phyloP scores from a whole-genome alignment of 2,113 vertebrate species.

The Heterotis niloticus region DNA sequence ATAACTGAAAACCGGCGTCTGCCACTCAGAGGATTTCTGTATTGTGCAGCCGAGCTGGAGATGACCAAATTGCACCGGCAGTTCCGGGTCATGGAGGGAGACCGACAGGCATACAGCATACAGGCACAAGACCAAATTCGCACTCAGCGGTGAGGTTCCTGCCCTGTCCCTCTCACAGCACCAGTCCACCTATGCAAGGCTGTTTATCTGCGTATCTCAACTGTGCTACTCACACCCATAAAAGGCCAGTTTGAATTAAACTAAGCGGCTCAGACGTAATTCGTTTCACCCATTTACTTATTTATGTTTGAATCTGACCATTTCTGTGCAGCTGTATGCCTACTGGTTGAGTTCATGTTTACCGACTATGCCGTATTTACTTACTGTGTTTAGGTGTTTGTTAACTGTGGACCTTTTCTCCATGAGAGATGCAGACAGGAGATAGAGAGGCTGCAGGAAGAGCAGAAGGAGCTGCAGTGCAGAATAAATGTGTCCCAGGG shows the following conservation, averaged over 20 bases:
- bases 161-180: no score
- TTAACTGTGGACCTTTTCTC: not conserved
- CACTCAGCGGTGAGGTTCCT: constrained; percentile 68
- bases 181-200: no score
- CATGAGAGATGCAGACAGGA: constrained; percentile 63
- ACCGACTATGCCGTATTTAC: no score
- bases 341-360: no score
- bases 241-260: no score
- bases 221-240: no score
- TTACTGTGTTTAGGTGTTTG: no score
- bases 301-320: no score
- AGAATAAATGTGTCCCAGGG: constrained; percentile 57
- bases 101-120: constrained; percentile 64
- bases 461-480: constrained; percentile 59
- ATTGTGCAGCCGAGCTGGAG: constrained; percentile 60
- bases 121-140: constrained; percentile 66
- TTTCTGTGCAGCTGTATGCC: no score
- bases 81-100: constrained; percentile 71
- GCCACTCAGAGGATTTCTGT: not conserved
- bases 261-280: no score
- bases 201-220: no score
- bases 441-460: constrained; percentile 60
- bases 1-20: not conserved
- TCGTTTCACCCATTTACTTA: no score
- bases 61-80: constrained; percentile 70